Conservation (phyloP, 2,113 vertebrate species). For the Notothenia rossii region DNA sequence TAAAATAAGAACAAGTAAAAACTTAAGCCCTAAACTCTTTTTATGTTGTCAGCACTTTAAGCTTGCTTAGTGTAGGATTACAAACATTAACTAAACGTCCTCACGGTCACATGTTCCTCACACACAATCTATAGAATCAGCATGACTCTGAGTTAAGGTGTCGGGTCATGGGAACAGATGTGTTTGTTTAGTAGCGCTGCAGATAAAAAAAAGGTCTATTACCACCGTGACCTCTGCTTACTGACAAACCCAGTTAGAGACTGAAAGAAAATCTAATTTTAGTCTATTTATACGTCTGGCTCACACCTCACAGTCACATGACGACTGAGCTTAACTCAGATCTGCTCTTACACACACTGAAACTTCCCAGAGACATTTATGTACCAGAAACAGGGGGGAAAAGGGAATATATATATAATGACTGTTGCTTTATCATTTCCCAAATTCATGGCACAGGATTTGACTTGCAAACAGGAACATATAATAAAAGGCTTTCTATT, state of each 20-base stretch:
- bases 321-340: neutral
- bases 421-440: too few relatives aligned
- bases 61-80: neutral
- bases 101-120: constrained; percentile 1
- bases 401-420: too few relatives aligned
- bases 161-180: constrained; percentile 18
- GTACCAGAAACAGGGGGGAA: neutral
- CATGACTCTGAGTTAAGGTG: neutral
- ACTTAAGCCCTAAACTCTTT: too few relatives aligned
- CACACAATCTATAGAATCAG: too few relatives aligned
- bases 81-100: neutral
- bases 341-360: too few relatives aligned
- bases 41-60: too few relatives aligned
- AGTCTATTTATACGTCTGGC: neutral
- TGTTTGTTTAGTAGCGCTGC: constrained; percentile 21
- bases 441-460: neutral
- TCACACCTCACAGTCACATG: constrained; percentile 15
- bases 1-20: too few relatives aligned
- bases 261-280: neutral
- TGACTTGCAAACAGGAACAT: neutral
- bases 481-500: neutral
- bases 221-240: neutral
- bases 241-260: neutral
- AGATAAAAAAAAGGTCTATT: constrained; percentile 29
- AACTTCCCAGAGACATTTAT: neutral